A percentile compares a stretch with the other conserved stretches of the same genome.
Conservation (phyloP, 92 coral and sea anemone species). For the Meandrina meandrites region DNA sequence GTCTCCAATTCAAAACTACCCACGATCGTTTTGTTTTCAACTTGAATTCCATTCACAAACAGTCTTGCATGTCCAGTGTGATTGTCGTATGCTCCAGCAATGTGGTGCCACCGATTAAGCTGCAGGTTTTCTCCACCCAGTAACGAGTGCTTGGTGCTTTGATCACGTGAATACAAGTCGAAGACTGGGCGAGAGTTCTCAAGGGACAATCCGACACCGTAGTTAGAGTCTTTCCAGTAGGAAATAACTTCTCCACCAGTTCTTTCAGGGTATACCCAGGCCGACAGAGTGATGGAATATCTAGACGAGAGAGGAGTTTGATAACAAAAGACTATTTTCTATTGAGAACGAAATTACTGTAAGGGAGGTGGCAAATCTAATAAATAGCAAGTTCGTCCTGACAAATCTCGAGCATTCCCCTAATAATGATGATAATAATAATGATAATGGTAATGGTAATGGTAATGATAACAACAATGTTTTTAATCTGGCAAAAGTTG, state of each 20-base stretch:
- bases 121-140: neutral
- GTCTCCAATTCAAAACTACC: neutral
- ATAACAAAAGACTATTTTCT: neutral
- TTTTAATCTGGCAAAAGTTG: too few relatives aligned
- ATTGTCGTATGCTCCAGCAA: constrained; percentile 20
- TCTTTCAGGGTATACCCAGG: constrained; percentile 32
- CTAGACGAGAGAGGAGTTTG: constrained; percentile 1
- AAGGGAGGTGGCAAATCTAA: neutral
- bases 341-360: neutral
- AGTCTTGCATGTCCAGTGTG: neutral
- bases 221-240: constrained; percentile 38
- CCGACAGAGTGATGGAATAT: constrained; percentile 30
- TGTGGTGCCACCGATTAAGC: constrained; percentile 19
- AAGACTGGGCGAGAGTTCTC: constrained; percentile 28
- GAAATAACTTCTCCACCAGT: constrained; percentile 33
- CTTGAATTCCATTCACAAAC: constrained; percentile 15
- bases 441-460: too few relatives aligned
- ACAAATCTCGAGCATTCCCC: too few relatives aligned
- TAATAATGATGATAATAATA: too few relatives aligned
- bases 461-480: too few relatives aligned
- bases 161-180: constrained; percentile 34
- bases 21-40: neutral
- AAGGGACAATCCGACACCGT: constrained; percentile 27
- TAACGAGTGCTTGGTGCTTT: constrained; percentile 2
- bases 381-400: too few relatives aligned